Evolutionary conservation across 2,113 vertebrate genomes (phyloP).

Genomic region (Neotragus moschatus): DNA sequence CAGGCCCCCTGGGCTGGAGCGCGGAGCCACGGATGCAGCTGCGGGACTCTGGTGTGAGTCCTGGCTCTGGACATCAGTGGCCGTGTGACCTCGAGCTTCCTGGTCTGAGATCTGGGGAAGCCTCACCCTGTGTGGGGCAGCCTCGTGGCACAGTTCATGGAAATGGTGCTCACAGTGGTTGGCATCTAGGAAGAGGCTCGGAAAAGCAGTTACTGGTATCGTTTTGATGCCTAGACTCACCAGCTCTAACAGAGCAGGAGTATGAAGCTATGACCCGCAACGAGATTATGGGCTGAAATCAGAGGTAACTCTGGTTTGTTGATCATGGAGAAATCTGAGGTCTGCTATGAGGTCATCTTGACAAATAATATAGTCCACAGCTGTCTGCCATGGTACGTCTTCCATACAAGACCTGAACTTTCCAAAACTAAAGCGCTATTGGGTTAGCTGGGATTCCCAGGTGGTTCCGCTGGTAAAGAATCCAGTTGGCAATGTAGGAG

Average conservation of each 20-base stretch:
- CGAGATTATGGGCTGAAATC: background rate
- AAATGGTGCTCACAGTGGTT: rapidly evolving
- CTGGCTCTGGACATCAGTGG: background rate
- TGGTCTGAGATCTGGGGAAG: background rate
- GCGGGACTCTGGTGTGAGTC: rapidly evolving
- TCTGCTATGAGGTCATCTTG: background rate
- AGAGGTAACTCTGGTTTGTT: background rate
- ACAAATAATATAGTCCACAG: background rate
- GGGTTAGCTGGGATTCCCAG: background rate
- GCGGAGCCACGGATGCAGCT: rapidly evolving
- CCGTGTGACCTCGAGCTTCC: rapidly evolving
- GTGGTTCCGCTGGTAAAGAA: background rate
- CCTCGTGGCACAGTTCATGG: rapidly evolving
- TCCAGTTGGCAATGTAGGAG: background rate
- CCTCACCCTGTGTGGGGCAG: background rate
- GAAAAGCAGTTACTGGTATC: rapidly evolving
- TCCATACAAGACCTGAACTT: background rate
- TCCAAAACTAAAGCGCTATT: rapidly evolving
- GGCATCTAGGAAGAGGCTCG: background rate
- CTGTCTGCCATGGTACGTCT: too few relatives aligned
- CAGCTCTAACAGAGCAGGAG: too few relatives aligned
- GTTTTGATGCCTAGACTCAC: rapidly evolving
- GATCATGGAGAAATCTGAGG: background rate
- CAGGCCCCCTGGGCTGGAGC: rapidly evolving
- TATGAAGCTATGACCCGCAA: too few relatives aligned